Evolutionary conservation across 2,888 invertebrate species (phyloP).

Genomic region (Chymomyza fuscimana): DNA sequence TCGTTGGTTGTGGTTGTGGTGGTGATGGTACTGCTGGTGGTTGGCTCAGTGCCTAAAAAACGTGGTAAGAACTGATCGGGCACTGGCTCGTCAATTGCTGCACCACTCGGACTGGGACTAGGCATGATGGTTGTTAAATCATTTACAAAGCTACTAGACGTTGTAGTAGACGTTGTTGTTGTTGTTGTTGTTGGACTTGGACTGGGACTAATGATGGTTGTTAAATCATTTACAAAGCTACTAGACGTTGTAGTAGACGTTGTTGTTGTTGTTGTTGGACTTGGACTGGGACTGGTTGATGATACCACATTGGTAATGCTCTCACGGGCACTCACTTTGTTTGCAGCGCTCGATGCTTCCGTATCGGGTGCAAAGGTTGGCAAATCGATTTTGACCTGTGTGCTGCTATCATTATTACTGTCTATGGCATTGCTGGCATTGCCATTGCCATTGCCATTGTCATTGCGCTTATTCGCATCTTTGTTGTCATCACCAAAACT

Average conservation of each 20-base stretch:
- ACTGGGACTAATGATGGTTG: constrained; percentile 7
- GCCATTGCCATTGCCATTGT: constrained; percentile 5
- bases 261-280: constrained; percentile 32
- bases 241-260: constrained; percentile 24
- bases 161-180: constrained; percentile 28
- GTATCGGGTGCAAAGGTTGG: constrained; percentile 84
- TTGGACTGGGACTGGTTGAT: constrained; percentile 35
- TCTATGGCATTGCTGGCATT: constrained; percentile 57
- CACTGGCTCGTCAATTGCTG: neutral
- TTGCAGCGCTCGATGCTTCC: constrained; percentile 40
- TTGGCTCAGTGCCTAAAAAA: constrained; percentile 28
- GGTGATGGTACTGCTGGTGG: constrained; percentile 6
- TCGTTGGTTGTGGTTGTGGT: constrained; percentile 37
- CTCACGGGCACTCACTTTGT: constrained; percentile 70
- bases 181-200: constrained; percentile 22
- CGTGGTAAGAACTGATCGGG: neutral
- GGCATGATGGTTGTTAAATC: constrained; percentile 15
- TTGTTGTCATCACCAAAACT: constrained; percentile 44
- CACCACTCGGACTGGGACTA: neutral
- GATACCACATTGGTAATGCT: constrained; percentile 42
- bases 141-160: constrained; percentile 15
- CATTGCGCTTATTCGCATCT: constrained; percentile 14
- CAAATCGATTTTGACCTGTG: constrained; percentile 83
- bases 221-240: constrained; percentile 20
- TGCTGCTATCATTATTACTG: constrained; percentile 70